phyloP scores from a whole-genome alignment of 2,888 invertebrate genomes.

The Shargacucullia verbasci region DNA sequence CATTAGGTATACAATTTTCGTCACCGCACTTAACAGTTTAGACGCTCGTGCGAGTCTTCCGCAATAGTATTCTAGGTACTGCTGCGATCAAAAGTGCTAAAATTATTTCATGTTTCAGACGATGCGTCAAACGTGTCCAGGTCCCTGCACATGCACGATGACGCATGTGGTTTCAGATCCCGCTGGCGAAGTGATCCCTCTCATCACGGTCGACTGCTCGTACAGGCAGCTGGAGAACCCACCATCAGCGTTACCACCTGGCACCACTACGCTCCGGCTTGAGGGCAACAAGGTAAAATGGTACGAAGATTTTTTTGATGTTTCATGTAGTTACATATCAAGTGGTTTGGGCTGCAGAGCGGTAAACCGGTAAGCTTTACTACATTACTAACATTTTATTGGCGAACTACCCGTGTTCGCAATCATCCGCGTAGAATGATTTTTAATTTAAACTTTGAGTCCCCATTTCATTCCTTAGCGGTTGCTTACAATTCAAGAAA shows the following conservation, averaged over 20 bases:
- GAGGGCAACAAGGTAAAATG: slow-evolving; percentile 90
- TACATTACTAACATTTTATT: too few species aligned
- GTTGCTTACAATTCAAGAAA: too few species aligned
- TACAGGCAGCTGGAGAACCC: slow-evolving; percentile 87
- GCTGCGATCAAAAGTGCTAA: neutral
- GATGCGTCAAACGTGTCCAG: slow-evolving; percentile 89
- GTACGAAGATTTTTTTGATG: slow-evolving; percentile 60
- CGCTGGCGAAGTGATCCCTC: slow-evolving; percentile 86
- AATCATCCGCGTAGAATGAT: too few species aligned
- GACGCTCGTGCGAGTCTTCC: too few species aligned
- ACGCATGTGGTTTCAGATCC: slow-evolving; percentile 90
- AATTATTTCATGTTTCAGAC: slow-evolving; percentile 71
- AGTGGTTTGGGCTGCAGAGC: too few species aligned
- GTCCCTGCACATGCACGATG: slow-evolving; percentile 90
- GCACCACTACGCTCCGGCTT: slow-evolving; percentile 91
- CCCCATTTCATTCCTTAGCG: too few species aligned
- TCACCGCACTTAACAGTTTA: too few species aligned
- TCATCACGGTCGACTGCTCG: slow-evolving; percentile 92
- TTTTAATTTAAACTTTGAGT: too few species aligned
- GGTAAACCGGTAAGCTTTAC: too few species aligned
- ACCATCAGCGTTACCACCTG: slow-evolving; percentile 90
- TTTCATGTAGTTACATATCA: slow-evolving; percentile 19
- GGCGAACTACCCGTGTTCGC: too few species aligned
- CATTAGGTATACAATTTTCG: too few species aligned
- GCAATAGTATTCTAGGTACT: neutral